Percentiles rank a stretch among this genome's conserved stretches.
Conservation (phyloP, 2,888 invertebrate genomes). For the Galerucella pusilla region DNA sequence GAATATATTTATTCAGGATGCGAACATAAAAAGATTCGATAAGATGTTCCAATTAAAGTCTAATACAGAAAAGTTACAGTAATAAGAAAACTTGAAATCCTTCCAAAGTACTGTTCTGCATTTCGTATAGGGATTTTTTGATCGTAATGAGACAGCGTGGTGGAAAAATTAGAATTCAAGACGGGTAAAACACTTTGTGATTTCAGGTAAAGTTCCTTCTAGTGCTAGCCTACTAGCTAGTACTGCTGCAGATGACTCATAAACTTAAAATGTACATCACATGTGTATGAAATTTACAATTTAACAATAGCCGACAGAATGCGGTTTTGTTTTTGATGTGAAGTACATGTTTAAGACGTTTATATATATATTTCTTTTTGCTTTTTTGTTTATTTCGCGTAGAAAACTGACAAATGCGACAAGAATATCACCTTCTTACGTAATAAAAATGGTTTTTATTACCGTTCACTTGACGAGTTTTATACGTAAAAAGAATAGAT, state of each 20-base stretch:
- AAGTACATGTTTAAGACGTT: slow-evolving; percentile 9
- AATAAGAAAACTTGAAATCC: slow-evolving; percentile 13
- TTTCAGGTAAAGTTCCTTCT: slow-evolving; percentile 41
- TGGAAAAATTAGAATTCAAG: slow-evolving; percentile 45
- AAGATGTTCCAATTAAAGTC: not conserved
- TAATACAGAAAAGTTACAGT: not conserved
- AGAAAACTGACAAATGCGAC: slow-evolving; percentile 12
- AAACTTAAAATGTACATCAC: slow-evolving; percentile 31
- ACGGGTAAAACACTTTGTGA: slow-evolving; percentile 40
- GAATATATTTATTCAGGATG: no score
- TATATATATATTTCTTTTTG: not conserved
- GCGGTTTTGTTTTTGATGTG: slow-evolving; percentile 26
- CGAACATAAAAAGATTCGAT: no score
- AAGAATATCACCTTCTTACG: slow-evolving; percentile 6
- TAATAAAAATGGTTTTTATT: slow-evolving; percentile 10
- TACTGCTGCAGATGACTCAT: slow-evolving; percentile 42
- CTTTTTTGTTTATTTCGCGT: slow-evolving; percentile 10
- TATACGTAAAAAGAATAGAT: not conserved
- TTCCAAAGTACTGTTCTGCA: not conserved
- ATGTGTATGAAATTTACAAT: slow-evolving; percentile 42
- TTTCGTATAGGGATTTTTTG: not conserved
- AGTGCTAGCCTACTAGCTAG: slow-evolving; percentile 17
- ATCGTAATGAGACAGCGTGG: slow-evolving; percentile 13
- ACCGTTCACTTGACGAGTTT: not conserved
- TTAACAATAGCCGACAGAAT: slow-evolving; percentile 13